Evolutionary conservation across 2,113 vertebrate genomes (phyloP).

Genomic region (Elgaria multicarinata): DNA sequence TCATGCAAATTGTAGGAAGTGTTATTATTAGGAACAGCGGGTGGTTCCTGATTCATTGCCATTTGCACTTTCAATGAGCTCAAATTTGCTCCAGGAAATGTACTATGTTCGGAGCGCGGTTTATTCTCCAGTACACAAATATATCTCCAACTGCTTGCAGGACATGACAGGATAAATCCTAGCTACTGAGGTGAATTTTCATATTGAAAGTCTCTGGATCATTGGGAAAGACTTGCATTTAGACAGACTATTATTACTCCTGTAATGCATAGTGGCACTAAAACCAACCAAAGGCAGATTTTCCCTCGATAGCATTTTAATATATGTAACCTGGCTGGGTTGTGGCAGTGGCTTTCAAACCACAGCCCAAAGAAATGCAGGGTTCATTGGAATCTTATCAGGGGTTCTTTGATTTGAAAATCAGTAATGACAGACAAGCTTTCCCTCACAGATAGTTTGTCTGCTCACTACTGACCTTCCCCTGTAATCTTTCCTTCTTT

Average conservation of each 20-base stretch:
- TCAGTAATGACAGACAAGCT: not conserved
- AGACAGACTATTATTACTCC: not conserved
- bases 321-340: not conserved
- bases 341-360: not conserved
- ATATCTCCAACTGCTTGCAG: not conserved
- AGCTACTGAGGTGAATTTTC: not conserved
- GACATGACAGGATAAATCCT: conserved; percentile 11
- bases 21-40: conserved; percentile 70
- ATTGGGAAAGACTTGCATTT: not conserved
- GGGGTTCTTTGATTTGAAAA: not conserved
- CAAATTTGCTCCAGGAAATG: conserved; percentile 33
- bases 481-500: not conserved
- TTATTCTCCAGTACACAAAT: not conserved
- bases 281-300: not conserved
- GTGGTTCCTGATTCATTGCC: conserved; percentile 69
- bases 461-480: not conserved
- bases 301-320: not conserved
- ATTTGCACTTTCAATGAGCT: conserved; percentile 61
- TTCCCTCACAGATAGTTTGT: not conserved
- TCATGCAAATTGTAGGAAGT: conserved; percentile 73
- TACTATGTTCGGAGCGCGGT: not conserved
- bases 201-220: not conserved
- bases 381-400: not conserved
- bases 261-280: not conserved
- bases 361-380: not conserved